A percentile compares a stretch with the other conserved stretches of the same genome.
phyloP scores from a whole-genome alignment of 2,113 vertebrate species.

The Empidonax traillii region DNA sequence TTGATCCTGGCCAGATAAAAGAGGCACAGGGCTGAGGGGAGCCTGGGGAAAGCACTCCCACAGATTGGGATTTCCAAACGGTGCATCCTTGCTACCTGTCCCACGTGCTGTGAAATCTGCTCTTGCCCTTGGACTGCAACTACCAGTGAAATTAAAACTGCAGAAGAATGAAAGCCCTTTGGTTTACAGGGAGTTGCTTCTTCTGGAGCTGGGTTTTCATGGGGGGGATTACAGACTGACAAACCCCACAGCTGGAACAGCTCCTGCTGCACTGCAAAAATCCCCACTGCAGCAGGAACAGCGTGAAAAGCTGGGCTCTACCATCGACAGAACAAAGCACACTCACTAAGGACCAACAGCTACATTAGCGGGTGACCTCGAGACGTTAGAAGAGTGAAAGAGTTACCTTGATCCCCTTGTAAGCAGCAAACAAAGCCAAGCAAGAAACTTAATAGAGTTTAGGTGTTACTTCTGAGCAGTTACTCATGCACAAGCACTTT shows the following conservation, averaged over 20 bases:
- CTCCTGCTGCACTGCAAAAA: not conserved
- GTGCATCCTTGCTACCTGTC: not conserved
- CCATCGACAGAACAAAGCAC: not conserved
- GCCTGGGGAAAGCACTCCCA: not conserved
- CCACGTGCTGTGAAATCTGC: not conserved
- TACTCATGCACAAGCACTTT: slow-evolving; percentile 82
- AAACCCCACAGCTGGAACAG: not conserved
- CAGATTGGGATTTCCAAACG: not conserved
- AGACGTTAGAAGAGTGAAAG: slow-evolving; percentile 45
- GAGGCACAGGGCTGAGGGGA: not conserved
- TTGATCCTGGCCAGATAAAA: not conserved
- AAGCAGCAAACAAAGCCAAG: slow-evolving; percentile 89
- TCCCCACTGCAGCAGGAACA: not conserved
- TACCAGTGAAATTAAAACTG: not conserved
- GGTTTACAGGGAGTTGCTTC: not conserved
- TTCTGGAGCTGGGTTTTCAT: not conserved
- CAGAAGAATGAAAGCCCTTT: not conserved
- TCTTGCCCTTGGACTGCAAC: not conserved
- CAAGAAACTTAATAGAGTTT: slow-evolving; percentile 81
- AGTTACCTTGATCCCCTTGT: slow-evolving; percentile 91
- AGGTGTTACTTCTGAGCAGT: slow-evolving; percentile 53
- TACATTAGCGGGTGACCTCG: not conserved
- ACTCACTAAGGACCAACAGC: not conserved
- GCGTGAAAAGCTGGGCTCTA: not conserved
- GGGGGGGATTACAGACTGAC: not conserved